Percentiles rank a stretch among this genome's conserved stretches.
Evolutionary conservation across 2,797 vertebrate species (phyloP).

Genomic region (Lindbergichthys nudifrons): DNA sequence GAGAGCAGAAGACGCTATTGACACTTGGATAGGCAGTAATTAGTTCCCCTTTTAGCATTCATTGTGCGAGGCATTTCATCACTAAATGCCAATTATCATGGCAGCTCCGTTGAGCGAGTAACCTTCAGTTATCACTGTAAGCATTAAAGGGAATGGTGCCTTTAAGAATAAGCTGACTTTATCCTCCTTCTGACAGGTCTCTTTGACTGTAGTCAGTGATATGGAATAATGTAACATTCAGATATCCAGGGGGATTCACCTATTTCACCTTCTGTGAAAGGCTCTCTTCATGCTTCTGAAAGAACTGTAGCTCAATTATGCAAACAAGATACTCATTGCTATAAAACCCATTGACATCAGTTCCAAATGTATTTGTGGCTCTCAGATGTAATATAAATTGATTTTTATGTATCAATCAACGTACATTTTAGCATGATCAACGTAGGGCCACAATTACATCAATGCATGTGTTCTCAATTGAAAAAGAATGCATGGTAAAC

Average conservation of each 20-base stretch:
- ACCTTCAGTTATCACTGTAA: slow-evolving; percentile 82
- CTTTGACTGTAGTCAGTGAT: slow-evolving; percentile 68
- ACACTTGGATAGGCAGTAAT: slow-evolving; percentile 83
- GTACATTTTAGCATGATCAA: not conserved
- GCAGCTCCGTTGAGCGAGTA: slow-evolving; percentile 74
- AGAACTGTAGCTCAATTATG: not conserved
- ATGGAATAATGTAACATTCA: slow-evolving; percentile 63
- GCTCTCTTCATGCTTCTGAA: not conserved
- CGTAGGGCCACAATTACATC: no score
- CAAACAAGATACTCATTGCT: not conserved
- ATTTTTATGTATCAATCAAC: not conserved
- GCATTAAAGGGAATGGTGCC: slow-evolving; percentile 73
- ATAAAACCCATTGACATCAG: not conserved
- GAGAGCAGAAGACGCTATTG: slow-evolving; percentile 78
- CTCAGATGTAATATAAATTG: not conserved
- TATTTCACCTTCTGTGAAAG: slow-evolving; percentile 18
- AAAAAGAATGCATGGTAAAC: not conserved
- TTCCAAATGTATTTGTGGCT: not conserved
- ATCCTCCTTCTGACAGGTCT: slow-evolving; percentile 66
- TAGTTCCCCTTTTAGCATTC: slow-evolving; percentile 82
- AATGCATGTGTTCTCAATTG: not conserved
- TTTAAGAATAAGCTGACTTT: slow-evolving; percentile 79
- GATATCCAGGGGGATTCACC: slow-evolving; percentile 38
- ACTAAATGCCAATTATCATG: slow-evolving; percentile 88
- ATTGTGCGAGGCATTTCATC: slow-evolving; percentile 80